Conservation (phyloP, 2,113 vertebrate genomes). For the Gopherus flavomarginatus region DNA sequence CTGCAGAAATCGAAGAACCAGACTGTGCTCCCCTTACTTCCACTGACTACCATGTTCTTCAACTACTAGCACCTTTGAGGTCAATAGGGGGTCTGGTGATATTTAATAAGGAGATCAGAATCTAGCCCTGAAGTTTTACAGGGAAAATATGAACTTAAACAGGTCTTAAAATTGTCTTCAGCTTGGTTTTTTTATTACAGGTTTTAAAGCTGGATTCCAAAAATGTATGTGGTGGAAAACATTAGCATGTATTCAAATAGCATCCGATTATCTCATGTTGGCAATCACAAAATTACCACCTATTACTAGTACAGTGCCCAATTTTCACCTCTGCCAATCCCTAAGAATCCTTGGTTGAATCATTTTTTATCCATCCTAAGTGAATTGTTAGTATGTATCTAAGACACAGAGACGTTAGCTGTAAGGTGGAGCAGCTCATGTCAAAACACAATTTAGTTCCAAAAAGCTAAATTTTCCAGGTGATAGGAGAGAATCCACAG, state of each 20-base stretch:
- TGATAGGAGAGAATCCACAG: background rate
- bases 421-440: background rate
- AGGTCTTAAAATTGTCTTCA: background rate
- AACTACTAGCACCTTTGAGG: accelerated
- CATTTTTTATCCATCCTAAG: accelerated
- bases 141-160: background rate
- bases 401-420: background rate
- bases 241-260: background rate
- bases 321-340: background rate
- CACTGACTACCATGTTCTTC: background rate
- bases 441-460: background rate
- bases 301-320: accelerated
- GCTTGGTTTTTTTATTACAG: background rate
- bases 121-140: background rate
- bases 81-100: accelerated
- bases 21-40: background rate
- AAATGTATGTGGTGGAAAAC: background rate
- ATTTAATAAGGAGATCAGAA: background rate
- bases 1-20: too few species aligned
- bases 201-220: accelerated
- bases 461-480: accelerated
- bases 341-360: background rate
- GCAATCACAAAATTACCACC: accelerated
- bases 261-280: background rate
- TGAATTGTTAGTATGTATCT: background rate